Base-by-base conservation (phyloP, 2,113 vertebrate genomes). In the Pyrgilauda ruficollis region DNA sequence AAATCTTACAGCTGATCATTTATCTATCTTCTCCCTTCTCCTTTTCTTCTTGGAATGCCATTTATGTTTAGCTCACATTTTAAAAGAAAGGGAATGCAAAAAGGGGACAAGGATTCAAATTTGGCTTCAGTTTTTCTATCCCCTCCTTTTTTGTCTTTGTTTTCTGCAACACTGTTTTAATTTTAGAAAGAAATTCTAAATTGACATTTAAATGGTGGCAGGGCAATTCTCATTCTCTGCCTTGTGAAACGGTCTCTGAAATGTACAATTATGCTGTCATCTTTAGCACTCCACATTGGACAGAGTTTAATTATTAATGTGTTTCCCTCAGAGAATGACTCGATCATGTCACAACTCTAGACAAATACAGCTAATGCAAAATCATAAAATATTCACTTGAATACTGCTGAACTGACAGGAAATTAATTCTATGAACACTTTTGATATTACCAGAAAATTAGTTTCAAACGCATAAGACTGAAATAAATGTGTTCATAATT, bases 221-320 rank as follows among this genome's bases (percentile, higher is more conserved):
- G 96, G 98, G 97, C 97, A 97, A 98, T 98, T 98, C 97, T 98
- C 96, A 96, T 95, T 98, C 97, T 97, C 95, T 97, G 96, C 97
- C 93, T 97, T 97, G 91, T 67, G 94, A 98, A 98, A 97, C 13
- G 94, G 97, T 96, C 97, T 98, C 97, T 96, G 97, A 98, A 98
- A 98, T 98, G 97, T 98, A 98, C 98, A 98, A 98, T 98, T 98
- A 98, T 98, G 97, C 97, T 98, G 98, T 98, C 98, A 98, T 98
- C 98, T 97, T 98, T 98, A 98, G 98, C 98, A 98, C 98, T 98
- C 96, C 97, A 97, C 98, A 97, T 98, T 98, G 98, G 98, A 98
- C 98, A 98, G 97, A 98, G 97, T 98, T 99, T 98, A 99, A 99
- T 99, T 99, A 99, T 99, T 99, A 98, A 99, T 99, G 97, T 99